phyloP scores from a whole-genome alignment of 2,888 invertebrate genomes.

The Itoplectis maculator region DNA sequence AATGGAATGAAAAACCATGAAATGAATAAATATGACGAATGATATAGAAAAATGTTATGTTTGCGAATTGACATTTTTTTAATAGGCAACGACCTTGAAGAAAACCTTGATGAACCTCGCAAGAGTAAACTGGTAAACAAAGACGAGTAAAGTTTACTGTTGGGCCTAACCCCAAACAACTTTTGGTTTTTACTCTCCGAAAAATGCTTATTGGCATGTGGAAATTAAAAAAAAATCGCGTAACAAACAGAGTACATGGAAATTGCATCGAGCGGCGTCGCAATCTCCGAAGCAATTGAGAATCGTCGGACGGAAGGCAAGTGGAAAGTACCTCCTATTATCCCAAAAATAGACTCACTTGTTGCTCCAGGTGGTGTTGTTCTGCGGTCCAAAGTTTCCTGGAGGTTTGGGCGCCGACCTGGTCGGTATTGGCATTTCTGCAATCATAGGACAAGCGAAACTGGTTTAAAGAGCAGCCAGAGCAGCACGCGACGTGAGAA shows the following conservation, averaged over 20 bases:
- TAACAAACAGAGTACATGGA: neutral
- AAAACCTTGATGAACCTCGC: neutral
- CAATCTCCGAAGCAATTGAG: neutral
- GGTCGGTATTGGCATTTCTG: conserved; percentile 88
- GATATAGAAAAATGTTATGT: too few relatives aligned
- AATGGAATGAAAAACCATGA: too few relatives aligned
- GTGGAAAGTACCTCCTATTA: neutral
- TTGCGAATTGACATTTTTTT: neutral
- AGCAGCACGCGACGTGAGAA: conserved; percentile 55
- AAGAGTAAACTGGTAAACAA: neutral
- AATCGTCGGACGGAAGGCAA: neutral
- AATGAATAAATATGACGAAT: too few relatives aligned
- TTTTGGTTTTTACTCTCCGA: neutral
- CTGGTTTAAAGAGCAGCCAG: neutral
- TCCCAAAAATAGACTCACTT: conserved; percentile 73
- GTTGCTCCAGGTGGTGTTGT: conserved; percentile 77
- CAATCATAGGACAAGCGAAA: conserved; percentile 67
- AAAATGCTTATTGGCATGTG: neutral
- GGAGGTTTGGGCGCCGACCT: conserved; percentile 87
- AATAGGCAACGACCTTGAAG: neutral
- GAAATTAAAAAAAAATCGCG: conserved; percentile 19
- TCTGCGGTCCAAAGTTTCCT: conserved; percentile 81
- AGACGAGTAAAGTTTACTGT: neutral
- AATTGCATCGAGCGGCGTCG: neutral
- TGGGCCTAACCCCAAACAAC: neutral